Conservation (phyloP, 2,888 invertebrate species). For the Isotomurus palustris region DNA sequence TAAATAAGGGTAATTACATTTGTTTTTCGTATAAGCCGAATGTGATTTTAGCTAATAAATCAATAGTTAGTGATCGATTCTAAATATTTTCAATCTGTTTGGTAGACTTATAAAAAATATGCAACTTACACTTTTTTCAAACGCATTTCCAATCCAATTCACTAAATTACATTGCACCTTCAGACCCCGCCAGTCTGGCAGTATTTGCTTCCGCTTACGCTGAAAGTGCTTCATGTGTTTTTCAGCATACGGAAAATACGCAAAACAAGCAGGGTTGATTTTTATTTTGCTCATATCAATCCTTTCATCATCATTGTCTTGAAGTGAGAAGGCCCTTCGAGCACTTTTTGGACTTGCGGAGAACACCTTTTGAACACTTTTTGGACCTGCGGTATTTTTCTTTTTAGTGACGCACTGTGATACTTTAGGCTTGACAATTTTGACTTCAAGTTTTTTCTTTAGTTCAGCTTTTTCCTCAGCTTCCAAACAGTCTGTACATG, state of each 20-base stretch:
- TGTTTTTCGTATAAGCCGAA: too few relatives aligned
- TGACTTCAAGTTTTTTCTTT: background rate
- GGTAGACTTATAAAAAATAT: too few relatives aligned
- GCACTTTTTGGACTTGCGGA: too few relatives aligned
- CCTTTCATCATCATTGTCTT: slow-evolving; percentile 6
- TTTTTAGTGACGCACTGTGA: too few relatives aligned
- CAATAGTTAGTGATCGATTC: too few relatives aligned
- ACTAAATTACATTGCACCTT: slow-evolving; percentile 28
- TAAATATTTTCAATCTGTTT: too few relatives aligned
- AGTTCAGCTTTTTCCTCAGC: slow-evolving; percentile 21
- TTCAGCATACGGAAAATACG: slow-evolving; percentile 37
- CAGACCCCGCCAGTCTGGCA: slow-evolving; percentile 38
- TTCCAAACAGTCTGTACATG: slow-evolving; percentile 52
- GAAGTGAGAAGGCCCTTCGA: too few relatives aligned
- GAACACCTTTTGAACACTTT: too few relatives aligned
- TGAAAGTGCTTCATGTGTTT: background rate
- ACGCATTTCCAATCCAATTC: slow-evolving; percentile 17
- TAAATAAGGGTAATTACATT: too few relatives aligned
- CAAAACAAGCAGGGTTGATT: slow-evolving; percentile 19
- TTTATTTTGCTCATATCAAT: slow-evolving; percentile 12
- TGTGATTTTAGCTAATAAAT: too few relatives aligned
- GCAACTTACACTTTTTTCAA: too few relatives aligned
- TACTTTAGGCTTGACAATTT: background rate
- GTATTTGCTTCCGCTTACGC: background rate
- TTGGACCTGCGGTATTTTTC: too few relatives aligned